Evolutionary conservation across 2,113 vertebrate genomes (phyloP), one percentile per base, ranked within the genome.

Genomic region (Clinocottus analis): DNA sequence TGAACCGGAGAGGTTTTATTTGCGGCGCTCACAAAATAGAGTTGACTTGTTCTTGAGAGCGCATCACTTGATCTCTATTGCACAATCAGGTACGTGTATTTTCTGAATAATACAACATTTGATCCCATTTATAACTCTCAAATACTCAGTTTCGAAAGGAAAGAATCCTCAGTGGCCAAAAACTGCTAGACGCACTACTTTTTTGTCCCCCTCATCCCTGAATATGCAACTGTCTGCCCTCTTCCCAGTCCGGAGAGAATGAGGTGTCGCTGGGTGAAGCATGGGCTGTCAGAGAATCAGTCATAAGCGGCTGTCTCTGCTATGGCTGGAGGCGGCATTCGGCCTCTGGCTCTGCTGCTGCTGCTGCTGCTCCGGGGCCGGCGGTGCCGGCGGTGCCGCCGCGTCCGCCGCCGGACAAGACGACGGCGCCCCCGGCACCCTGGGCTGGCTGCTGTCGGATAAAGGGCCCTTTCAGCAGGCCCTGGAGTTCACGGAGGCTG

Each of bases 281-380:
- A 99, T 99, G 97, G 95, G 95, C 96, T 94, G 94, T 94, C 95
- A 95, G 93, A 95, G 96, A 92, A 95, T 95, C 96, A 95, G 95
- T 96, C 96, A 95, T 97, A 96, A 96, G 96, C 95, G 95, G 94
- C 88, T 95, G 95, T 96, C 94, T 96, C 95, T 96, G 96, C 95
- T 95, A 96, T 99, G 97, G 97, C 95, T 96, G 95, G 96, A 95
- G 94, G 95, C 96, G 92, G 95, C 96, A 82, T 94, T 98, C 94
- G 95, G 95, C 95, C 96, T 98, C 91, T 96, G 90, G 90, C 80
- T 93, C 80, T 90, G 82, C 87, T 89, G 79, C 95, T 96, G 95
- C 80, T 90, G 82, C 87, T 89, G 79, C 95, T 96, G 95, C 85
- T 69, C 82, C 51, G n/a, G 94, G 95, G 94, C 35, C 92, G 90